Conservation (phyloP, 2,797 vertebrate species). For the Bradypodion ventrale region DNA sequence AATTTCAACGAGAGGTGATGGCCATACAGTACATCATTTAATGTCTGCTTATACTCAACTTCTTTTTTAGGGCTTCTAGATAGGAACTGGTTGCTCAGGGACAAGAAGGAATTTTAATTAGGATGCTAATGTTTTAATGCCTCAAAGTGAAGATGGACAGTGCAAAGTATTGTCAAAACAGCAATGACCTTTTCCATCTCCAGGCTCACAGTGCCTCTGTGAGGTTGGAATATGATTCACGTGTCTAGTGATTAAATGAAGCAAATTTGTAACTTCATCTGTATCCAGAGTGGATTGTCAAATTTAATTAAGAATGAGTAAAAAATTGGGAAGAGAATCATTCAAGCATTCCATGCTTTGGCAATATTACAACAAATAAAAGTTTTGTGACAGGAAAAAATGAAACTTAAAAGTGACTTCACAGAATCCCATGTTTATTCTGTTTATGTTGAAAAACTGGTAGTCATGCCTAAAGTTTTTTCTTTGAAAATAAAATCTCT, state of each 20-base stretch:
- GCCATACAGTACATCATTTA: slow-evolving; percentile 14
- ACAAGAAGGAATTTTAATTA: neutral
- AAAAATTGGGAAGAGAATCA: slow-evolving; percentile 29
- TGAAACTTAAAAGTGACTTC: slow-evolving; percentile 14
- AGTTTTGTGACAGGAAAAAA: slow-evolving; percentile 40
- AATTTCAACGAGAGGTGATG: slow-evolving; percentile 48
- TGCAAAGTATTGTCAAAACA: slow-evolving; percentile 6
- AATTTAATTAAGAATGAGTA: slow-evolving; percentile 51
- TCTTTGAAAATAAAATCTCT: no score
- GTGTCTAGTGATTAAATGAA: slow-evolving; percentile 36
- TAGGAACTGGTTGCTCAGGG: neutral
- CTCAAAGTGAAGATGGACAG: slow-evolving; percentile 4
- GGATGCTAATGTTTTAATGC: slow-evolving; percentile 17
- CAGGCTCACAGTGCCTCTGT: slow-evolving; percentile 16
- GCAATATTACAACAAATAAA: slow-evolving; percentile 53
- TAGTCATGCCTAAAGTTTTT: no score
- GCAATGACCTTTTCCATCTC: slow-evolving; percentile 32
- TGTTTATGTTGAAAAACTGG: neutral
- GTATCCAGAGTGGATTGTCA: slow-evolving; percentile 40
- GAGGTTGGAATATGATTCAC: slow-evolving; percentile 41
- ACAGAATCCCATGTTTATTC: slow-evolving; percentile 33
- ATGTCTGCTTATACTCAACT: slow-evolving; percentile 16
- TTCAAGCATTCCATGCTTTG: slow-evolving; percentile 35
- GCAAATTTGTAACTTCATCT: slow-evolving; percentile 50
- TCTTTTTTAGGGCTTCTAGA: slow-evolving; percentile 6